These are phyloP conservation scores for Tenodera sinensis DNA, from an alignment of 2,888 invertebrate genomes.

Conservation along the genomic window DNA sequence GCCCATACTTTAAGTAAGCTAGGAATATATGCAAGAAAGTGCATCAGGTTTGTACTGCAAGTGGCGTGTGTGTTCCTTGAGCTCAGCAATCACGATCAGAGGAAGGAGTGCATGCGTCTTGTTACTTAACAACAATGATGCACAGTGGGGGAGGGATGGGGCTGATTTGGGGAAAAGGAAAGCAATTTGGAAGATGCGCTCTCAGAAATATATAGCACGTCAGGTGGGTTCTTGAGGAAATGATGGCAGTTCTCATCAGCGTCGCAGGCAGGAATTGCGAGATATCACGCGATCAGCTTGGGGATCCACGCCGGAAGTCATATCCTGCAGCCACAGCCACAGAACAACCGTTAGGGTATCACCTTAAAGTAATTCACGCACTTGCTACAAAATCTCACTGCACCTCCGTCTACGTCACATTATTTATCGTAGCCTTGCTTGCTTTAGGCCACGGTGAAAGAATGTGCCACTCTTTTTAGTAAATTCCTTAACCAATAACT, in stretches of 20 bases:
- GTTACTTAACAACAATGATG: neutral
- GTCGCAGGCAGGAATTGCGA: neutral
- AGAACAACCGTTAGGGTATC: no score
- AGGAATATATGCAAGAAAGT: no score
- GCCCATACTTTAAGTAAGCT: no score
- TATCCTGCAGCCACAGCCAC: no score
- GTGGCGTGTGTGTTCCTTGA: neutral
- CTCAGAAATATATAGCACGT: neutral
- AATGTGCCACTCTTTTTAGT: no score
- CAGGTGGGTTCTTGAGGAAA: neutral
- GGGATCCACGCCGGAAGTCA: neutral
- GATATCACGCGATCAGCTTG: neutral
- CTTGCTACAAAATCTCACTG: no score
- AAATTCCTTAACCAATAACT: no score
- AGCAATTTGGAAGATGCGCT: slow-evolving; percentile 25
- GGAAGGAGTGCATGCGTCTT: neutral
- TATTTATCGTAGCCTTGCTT: no score
- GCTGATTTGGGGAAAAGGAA: slow-evolving; percentile 12
- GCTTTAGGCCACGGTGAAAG: no score
- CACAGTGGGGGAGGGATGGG: neutral
- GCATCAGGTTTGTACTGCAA: no score
- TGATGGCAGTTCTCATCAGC: neutral
- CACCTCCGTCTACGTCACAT: no score
- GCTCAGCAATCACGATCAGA: neutral
- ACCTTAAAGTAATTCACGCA: no score